Conservation (phyloP, 2,888 invertebrate species). For the Caenorhabditis parvicauda region DNA sequence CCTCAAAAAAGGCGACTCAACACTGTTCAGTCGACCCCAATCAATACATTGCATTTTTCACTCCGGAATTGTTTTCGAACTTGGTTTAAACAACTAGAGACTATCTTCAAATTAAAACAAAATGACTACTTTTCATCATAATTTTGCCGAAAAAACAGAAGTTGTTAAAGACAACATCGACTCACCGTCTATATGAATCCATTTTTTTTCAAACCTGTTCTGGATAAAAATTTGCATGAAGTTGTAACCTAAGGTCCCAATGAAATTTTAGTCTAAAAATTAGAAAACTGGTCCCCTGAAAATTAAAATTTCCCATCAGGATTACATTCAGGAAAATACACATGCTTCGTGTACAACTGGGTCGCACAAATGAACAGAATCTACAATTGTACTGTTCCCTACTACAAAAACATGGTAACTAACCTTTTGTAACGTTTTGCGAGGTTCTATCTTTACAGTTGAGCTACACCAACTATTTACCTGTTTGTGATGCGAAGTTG, state of each 20-base stretch:
- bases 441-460: conserved; percentile 7
- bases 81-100: no score
- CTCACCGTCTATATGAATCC: no score
- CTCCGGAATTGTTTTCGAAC: no score
- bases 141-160: no score
- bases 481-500: conserved; percentile 24
- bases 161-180: no score
- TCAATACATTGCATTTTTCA: no score
- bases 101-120: no score
- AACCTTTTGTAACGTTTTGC: background rate
- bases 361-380: conserved; percentile 24
- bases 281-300: background rate
- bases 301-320: background rate
- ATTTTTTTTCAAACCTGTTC: no score
- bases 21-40: no score
- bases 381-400: conserved; percentile 37
- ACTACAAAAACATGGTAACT: conserved; percentile 23
- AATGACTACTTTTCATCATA: no score
- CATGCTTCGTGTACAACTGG: conserved; percentile 38
- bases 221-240: no score
- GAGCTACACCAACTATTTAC: conserved; percentile 12
- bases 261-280: background rate
- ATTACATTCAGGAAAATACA: conserved; percentile 32
- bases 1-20: no score
- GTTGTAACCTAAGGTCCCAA: background rate